These are phyloP conservation scores for Hipposideros armiger DNA, from an alignment of 2,113 vertebrate genomes.

Conservation along the genomic window DNA sequence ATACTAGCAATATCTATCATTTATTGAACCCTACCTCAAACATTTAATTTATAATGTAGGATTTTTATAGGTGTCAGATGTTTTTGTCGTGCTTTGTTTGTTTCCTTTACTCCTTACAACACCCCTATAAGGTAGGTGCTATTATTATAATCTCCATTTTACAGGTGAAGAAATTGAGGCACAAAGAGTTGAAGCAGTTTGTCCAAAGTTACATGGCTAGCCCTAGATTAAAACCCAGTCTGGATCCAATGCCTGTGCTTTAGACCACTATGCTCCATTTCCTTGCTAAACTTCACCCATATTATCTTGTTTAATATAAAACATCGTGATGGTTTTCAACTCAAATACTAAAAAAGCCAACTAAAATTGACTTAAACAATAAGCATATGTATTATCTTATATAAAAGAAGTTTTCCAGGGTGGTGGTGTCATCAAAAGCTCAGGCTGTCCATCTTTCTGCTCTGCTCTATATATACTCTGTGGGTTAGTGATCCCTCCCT, in stretches of 20 bases:
- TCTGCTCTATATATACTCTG: not conserved
- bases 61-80: not conserved
- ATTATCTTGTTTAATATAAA: conserved; percentile 20
- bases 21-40: not conserved
- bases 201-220: not conserved
- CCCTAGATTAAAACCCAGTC: not conserved
- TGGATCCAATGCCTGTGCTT: not conserved
- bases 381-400: not conserved
- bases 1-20: not conserved
- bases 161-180: not conserved
- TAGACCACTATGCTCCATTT: not conserved
- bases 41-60: not conserved
- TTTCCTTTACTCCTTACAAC: not conserved
- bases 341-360: not conserved
- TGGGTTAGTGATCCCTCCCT: not conserved
- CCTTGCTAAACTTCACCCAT: not conserved
- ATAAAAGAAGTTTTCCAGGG: not conserved
- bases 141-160: not conserved
- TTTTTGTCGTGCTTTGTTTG: not conserved
- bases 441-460: not conserved
- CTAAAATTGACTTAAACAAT: not conserved
- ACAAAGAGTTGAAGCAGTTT: not conserved
- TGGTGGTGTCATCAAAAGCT: not conserved
- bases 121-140: not conserved
- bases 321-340: not conserved